phyloP scores from a whole-genome alignment of 1,140 invertebrate species.

The Cydia pomonella region DNA sequence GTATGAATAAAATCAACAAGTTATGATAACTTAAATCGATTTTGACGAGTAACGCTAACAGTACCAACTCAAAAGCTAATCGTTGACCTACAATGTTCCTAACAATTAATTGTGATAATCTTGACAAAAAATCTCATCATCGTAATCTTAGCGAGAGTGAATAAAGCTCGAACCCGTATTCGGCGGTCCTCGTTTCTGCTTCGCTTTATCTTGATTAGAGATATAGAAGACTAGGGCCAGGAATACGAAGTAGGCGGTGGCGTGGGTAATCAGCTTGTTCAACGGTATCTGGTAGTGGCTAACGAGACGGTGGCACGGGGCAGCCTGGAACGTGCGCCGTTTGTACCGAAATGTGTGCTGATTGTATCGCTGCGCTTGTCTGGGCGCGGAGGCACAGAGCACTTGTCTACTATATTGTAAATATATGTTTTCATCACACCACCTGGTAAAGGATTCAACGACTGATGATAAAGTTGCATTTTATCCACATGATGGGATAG shows the following conservation, averaged over 20 bases:
- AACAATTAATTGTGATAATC: conserved; percentile 44
- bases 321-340: conserved; percentile 41
- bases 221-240: conserved; percentile 82
- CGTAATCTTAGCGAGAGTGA: conserved; percentile 36
- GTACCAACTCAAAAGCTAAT: conserved; percentile 18
- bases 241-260: conserved; percentile 84
- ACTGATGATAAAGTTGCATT: no score
- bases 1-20: background rate
- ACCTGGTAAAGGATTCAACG: no score
- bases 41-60: conserved; percentile 19
- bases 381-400: background rate
- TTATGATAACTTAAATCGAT: background rate
- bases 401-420: no score
- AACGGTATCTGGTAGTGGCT: conserved; percentile 78
- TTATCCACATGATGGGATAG: no score
- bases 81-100: conserved; percentile 23
- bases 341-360: conserved; percentile 27
- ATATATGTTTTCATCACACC: no score
- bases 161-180: conserved; percentile 65
- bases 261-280: conserved; percentile 82
- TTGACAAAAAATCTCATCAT: conserved; percentile 41
- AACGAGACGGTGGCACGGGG: conserved; percentile 68
- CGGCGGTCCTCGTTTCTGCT: conserved; percentile 80
- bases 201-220: conserved; percentile 80
- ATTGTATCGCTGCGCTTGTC: conserved; percentile 15